Evolutionary conservation across 2,113 vertebrate species (phyloP).

Genomic region (Cebidichthys violaceus): DNA sequence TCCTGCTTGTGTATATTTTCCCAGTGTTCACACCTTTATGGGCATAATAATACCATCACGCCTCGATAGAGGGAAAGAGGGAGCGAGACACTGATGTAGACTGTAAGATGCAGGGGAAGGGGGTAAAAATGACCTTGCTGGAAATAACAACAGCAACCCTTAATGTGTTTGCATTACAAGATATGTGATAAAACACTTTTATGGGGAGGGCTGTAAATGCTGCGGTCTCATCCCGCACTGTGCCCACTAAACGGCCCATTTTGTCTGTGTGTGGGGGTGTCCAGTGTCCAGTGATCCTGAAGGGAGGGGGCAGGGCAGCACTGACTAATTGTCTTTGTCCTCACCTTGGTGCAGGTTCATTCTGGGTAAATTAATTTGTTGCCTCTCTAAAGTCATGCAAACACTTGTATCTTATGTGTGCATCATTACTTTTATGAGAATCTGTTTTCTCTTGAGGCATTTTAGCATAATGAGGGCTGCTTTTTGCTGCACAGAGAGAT

Average conservation of each 20-base stretch:
- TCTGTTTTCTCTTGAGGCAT: constrained; percentile 33
- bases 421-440: constrained; percentile 15
- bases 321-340: constrained; percentile 70
- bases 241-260: constrained; percentile 73
- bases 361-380: constrained; percentile 5
- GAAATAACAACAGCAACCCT: constrained; percentile 84
- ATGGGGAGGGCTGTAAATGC: constrained; percentile 81
- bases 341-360: constrained; percentile 72
- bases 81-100: constrained; percentile 7
- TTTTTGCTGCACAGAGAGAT: background rate
- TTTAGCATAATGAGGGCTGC: constrained; percentile 24
- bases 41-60: constrained; percentile 53
- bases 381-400: background rate
- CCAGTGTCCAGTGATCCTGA: constrained; percentile 41
- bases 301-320: background rate
- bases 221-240: constrained; percentile 62
- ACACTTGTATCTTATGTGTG: background rate
- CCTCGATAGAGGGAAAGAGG: background rate
- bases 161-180: constrained; percentile 87
- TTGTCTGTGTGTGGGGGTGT: constrained; percentile 32
- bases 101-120: constrained; percentile 16
- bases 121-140: constrained; percentile 82
- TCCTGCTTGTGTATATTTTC: constrained; percentile 51
- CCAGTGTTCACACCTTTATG: constrained; percentile 56
- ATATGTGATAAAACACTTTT: constrained; percentile 87